These are phyloP conservation scores for Prorops nasuta DNA, from an alignment of 1,140 invertebrate genomes.

Conservation along the genomic window DNA sequence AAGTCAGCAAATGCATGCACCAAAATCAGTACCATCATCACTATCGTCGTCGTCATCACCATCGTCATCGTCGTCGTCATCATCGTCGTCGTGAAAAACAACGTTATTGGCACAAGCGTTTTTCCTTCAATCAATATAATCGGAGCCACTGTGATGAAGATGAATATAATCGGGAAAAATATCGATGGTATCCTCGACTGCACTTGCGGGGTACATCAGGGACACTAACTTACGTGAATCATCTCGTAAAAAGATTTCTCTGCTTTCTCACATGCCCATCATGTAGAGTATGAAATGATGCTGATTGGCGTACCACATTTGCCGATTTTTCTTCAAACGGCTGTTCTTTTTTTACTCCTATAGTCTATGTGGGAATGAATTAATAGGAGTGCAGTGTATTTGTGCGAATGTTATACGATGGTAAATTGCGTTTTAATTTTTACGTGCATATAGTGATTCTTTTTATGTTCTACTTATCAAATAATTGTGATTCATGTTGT, in stretches of 20 bases:
- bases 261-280: constrained; percentile 39
- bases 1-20: constrained; percentile 37
- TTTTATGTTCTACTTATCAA: no score
- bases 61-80: constrained; percentile 18
- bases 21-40: constrained; percentile 27
- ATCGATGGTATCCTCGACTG: constrained; percentile 18
- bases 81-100: constrained; percentile 12
- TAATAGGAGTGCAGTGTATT: neutral
- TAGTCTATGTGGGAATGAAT: neutral
- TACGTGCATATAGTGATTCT: constrained; percentile 3
- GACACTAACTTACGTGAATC: constrained; percentile 38
- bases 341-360: neutral
- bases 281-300: neutral
- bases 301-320: neutral
- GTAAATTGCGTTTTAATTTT: constrained; percentile 12
- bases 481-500: no score
- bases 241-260: constrained; percentile 42
- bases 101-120: neutral
- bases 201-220: constrained; percentile 28
- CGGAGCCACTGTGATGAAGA: neutral
- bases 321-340: neutral
- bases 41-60: constrained; percentile 19
- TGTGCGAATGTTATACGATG: constrained; percentile 1
- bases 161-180: neutral
- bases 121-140: neutral